Conservation (phyloP, 2,888 invertebrate genomes). For the Macrosoma leucophasiata region DNA sequence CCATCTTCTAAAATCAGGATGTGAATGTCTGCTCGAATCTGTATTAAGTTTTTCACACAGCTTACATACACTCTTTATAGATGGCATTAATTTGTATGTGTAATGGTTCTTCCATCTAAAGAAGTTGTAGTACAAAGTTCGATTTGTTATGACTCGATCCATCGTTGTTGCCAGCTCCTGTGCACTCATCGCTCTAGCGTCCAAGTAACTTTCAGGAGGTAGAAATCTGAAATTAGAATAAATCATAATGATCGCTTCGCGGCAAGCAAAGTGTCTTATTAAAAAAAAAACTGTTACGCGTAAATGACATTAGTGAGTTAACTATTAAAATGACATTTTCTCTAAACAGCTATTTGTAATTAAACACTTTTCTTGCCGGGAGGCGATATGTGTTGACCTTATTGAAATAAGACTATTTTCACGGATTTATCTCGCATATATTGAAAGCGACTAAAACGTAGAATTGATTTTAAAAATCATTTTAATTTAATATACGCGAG, state of each 20-base stretch:
- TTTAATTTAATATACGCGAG: too few relatives aligned
- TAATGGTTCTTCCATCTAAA: conserved; percentile 31
- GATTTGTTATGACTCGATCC: conserved; percentile 23
- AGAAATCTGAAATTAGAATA: conserved; percentile 27
- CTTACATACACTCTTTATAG: conserved; percentile 20
- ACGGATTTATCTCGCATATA: too few relatives aligned
- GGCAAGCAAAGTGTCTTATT: background rate
- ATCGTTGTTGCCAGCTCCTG: conserved; percentile 25
- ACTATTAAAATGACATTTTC: background rate
- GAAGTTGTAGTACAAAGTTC: conserved; percentile 26
- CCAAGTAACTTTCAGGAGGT: conserved; percentile 29
- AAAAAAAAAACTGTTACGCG: background rate
- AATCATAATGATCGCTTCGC: conserved; percentile 9
- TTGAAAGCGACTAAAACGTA: background rate
- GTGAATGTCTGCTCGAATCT: conserved; percentile 3
- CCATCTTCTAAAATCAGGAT: conserved; percentile 18
- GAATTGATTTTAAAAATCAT: too few relatives aligned
- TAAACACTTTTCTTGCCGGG: background rate
- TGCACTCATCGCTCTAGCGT: conserved; percentile 27
- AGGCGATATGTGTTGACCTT: background rate
- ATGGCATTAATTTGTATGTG: conserved; percentile 14
- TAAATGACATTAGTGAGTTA: too few relatives aligned
- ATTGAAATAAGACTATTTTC: background rate
- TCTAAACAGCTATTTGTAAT: background rate
- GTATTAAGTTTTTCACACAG: conserved; percentile 23